Evolutionary conservation across 2,888 invertebrate species (phyloP).

Genomic region (Rhodophaea formosa): DNA sequence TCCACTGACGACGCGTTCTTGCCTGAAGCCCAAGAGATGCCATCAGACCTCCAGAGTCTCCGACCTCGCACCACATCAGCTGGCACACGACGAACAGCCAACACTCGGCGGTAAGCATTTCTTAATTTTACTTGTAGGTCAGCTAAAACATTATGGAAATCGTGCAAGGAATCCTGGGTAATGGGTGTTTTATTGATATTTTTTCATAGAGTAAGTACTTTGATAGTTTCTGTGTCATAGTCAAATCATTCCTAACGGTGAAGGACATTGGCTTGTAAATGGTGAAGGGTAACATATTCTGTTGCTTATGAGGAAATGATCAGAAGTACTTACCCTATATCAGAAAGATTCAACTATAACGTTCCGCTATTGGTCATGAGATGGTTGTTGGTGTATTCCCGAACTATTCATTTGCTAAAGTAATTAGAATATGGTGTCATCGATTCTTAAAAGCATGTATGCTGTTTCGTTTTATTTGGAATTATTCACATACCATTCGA

Average conservation of each 20-base stretch:
- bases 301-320: neutral
- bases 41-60: constrained; percentile 55
- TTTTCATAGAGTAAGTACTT: constrained; percentile 3
- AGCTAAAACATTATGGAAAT: neutral
- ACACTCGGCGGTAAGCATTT: constrained; percentile 62
- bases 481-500: constrained; percentile 29
- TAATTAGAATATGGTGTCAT: constrained; percentile 29
- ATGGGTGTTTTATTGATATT: constrained; percentile 1
- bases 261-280: neutral
- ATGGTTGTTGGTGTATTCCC: neutral
- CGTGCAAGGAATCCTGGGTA: neutral
- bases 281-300: neutral
- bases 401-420: constrained; percentile 15
- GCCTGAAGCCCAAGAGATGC: constrained; percentile 63
- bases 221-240: neutral
- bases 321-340: neutral
- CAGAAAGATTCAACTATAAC: neutral
- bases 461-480: constrained; percentile 37
- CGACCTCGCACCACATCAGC: constrained; percentile 69
- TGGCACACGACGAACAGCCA: constrained; percentile 72
- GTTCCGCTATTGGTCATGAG: neutral
- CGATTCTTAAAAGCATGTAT: constrained; percentile 39
- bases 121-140: neutral
- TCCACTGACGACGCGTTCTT: constrained; percentile 70
- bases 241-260: neutral